Percentiles rank a stretch among this genome's conserved stretches.
Evolutionary conservation across 1,140 invertebrate species (phyloP).

Genomic region (Bombus terrestris): DNA sequence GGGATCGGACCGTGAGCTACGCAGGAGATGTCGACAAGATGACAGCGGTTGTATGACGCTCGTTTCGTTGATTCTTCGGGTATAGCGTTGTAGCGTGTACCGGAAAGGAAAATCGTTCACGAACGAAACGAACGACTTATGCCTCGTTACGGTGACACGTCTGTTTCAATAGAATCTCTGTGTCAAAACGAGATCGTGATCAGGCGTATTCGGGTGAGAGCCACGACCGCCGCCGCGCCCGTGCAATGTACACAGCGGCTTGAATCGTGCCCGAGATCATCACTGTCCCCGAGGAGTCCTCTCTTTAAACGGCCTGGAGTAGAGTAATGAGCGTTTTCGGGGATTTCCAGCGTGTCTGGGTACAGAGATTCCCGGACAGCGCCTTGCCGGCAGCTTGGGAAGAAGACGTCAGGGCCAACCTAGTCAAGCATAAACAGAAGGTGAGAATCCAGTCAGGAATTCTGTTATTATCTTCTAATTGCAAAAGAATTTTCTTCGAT

Average conservation of each 20-base stretch:
- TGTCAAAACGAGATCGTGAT: conserved; percentile 37
- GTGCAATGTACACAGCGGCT: conserved; percentile 58
- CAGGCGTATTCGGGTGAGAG: conserved; percentile 31
- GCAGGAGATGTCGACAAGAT: conserved; percentile 70
- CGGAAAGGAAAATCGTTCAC: conserved; percentile 7
- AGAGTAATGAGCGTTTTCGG: conserved; percentile 91
- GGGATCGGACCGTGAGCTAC: conserved; percentile 66
- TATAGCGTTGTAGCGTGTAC: not conserved
- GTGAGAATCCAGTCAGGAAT: conserved; percentile 56
- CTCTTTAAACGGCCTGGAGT: conserved; percentile 21
- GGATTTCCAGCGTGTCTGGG: conserved; percentile 94
- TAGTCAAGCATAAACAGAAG: conserved; percentile 93
- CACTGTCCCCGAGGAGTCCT: conserved; percentile 43
- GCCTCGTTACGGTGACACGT: conserved; percentile 26
- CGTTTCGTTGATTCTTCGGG: conserved; percentile 29
- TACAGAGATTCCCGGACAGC: conserved; percentile 93
- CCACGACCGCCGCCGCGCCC: conserved; percentile 61
- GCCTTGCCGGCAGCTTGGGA: conserved; percentile 94
- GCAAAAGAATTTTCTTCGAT: not conserved
- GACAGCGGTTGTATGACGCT: conserved; percentile 67
- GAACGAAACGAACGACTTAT: conserved; percentile 33
- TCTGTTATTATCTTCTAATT: not conserved
- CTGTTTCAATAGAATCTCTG: conserved; percentile 8
- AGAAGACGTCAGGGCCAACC: conserved; percentile 93
- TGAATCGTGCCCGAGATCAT: conserved; percentile 30